phyloP scores from a whole-genome alignment of 1,140 invertebrate species.

The Sminthurinus signatus region DNA sequence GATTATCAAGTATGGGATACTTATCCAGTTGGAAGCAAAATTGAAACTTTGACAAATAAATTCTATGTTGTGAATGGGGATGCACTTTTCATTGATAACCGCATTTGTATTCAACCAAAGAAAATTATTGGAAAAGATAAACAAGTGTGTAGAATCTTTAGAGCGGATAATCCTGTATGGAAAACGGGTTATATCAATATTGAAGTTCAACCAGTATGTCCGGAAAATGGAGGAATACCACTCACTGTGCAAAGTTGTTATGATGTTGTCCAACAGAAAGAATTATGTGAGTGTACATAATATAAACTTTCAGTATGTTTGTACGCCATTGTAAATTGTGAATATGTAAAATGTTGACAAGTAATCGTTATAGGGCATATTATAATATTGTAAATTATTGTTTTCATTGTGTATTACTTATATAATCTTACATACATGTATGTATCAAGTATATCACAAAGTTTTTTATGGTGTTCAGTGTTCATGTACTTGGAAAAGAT shows the following conservation, averaged over 20 bases:
- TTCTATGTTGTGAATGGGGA: conserved; percentile 20
- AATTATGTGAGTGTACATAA: conserved; percentile 9
- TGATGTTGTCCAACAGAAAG: background rate
- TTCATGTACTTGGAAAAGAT: too few relatives aligned
- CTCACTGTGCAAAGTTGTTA: background rate
- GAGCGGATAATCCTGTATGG: conserved; percentile 6
- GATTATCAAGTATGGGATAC: conserved; percentile 14
- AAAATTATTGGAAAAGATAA: background rate
- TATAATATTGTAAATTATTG: too few relatives aligned
- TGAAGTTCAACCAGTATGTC: background rate
- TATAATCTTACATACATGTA: too few relatives aligned
- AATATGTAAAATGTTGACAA: too few relatives aligned
- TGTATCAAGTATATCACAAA: too few relatives aligned
- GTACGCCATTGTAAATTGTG: background rate
- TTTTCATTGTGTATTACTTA: too few relatives aligned
- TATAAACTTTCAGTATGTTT: background rate
- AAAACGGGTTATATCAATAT: background rate
- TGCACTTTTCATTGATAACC: background rate
- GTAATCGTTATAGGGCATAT: too few relatives aligned
- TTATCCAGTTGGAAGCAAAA: background rate
- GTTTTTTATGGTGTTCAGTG: too few relatives aligned
- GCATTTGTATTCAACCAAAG: conserved; percentile 17
- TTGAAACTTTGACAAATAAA: background rate
- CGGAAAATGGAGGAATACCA: background rate
- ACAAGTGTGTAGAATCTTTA: conserved; percentile 16